A percentile compares a stretch with the other conserved stretches of the same genome.
phyloP scores from a whole-genome alignment of 2,888 invertebrate species.

The Camponotus fellah region DNA sequence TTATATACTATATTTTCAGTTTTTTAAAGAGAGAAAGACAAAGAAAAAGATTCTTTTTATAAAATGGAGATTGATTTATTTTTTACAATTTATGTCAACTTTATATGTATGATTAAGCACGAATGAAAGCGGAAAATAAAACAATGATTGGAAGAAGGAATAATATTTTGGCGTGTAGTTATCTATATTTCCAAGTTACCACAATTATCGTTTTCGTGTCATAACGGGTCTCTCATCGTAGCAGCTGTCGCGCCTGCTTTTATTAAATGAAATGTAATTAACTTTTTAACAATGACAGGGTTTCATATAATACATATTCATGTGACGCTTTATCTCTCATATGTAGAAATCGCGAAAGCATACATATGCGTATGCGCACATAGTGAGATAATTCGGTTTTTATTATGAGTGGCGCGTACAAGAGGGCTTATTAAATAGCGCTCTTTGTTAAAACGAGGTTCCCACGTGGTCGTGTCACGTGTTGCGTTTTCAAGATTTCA shows the following conservation, averaged over 20 bases:
- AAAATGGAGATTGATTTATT: constrained; percentile 18
- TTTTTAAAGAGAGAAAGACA: background rate
- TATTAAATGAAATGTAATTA: constrained; percentile 57
- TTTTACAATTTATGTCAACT: background rate
- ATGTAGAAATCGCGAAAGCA: background rate
- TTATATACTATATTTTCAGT: background rate
- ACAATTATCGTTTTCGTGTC: constrained; percentile 13
- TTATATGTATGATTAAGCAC: background rate
- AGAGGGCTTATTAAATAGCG: constrained; percentile 28
- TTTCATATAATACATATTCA: constrained; percentile 7
- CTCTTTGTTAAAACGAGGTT: constrained; percentile 39
- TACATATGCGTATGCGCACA: background rate
- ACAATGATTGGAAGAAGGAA: constrained; percentile 11
- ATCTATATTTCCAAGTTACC: constrained; percentile 16
- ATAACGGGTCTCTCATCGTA: constrained; percentile 12
- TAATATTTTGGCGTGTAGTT: constrained; percentile 38
- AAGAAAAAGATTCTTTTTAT: background rate
- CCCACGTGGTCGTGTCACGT: background rate
- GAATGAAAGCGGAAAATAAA: background rate
- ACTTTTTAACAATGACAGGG: constrained; percentile 46
- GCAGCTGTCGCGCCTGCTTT: constrained; percentile 23
- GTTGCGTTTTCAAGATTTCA: constrained; percentile 7
- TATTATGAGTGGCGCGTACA: constrained; percentile 39
- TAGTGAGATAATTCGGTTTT: constrained; percentile 36
- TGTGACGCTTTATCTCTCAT: constrained; percentile 16